Base-by-base conservation (phyloP, 1,140 invertebrate species). In the Caerostris darwini region DNA sequence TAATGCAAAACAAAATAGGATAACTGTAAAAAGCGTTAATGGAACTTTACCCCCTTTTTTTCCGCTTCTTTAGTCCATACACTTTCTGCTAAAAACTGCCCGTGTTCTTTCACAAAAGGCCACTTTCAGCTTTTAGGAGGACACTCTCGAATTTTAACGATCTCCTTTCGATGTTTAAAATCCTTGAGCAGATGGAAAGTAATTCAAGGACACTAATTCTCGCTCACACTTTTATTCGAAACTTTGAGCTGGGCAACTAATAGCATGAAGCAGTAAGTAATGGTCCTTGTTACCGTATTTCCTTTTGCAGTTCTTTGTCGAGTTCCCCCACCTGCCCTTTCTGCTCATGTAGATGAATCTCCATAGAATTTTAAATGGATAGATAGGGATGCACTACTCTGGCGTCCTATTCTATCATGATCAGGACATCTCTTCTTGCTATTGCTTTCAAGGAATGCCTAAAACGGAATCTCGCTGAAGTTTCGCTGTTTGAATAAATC, bases 141-240 rank as follows among this genome's bases (percentile, higher is more conserved):
- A 34, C 34, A 34, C 71, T 77, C 71, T 77, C 71, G 34, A 77
- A 77, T 77, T 77, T 83, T 83, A 83, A 83, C n/a, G 82, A 83
- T 57, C n/a, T 77, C 50, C 19, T 77, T 64, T 64, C 71, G 8
- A 77, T 64, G 12, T 64, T 64, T 17, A 17, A 64, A 64, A 64
- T n/a, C 61, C 71, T 34, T 34, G 34, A 34, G 71, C 71, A 77
- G n/a, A 19, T 77, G 8, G 8, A 64, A 64, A 17, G 71, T 77
- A 77, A 77, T 77, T 77, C 71, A 77, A 77, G 71, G 71, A 19
- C 50, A 34, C 14, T 77, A 77, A 77, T 77, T 19, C 71, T 64
- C 61, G 61, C 71, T 77, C 34, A 34, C 34, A 34, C 34, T 34
- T 34, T 34, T 53, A 77, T 77, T 77, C 71, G 50, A 53, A n/a